Base-by-base conservation (phyloP, 2,888 invertebrate genomes). In the Nymphalis polychloros region DNA sequence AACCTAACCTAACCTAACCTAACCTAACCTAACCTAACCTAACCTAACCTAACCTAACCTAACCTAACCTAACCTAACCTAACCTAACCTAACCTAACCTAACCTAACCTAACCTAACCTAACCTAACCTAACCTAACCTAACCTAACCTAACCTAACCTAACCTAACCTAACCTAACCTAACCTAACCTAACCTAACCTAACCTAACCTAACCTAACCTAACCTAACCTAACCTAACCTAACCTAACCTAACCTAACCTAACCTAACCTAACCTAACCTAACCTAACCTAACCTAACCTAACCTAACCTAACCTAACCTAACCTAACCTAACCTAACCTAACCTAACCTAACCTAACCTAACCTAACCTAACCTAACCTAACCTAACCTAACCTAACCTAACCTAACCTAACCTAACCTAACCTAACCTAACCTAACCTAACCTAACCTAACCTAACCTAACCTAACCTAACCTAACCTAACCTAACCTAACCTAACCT, bases 81-180 rank as follows among this genome's bases (percentile, higher is more conserved):
- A 72, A 72, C 72, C 72, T 72, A 72, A 72, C 72, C 72, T 72
- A 72, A 72, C 71, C 71, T n/a, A n/a, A n/a, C n/a, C n/a, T n/a
- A n/a, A n/a, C n/a, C n/a, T n/a, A 70, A 70, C 70, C 68, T 67
- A 70, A 72, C 68, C 70, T 72, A 73, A 72, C 72, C 70, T 68
- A 70, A 72, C 73, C 73, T 73, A 75, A 75, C 73, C 73, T 73
- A 75, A 73, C 73, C 73, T 75, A 73, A 73, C 73, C 75, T 75
- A 73, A 75, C 73, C 75, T 73, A 75, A 75, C 73, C 73, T 73
- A 75, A 73, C 75, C 75, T 73, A 73, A 75, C 75, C 73, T 75
- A 73, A 75, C 74, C 72, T 68, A 67, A 72, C 72, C 72, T 67
- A 72, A 72, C 72, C 72, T 69, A 72, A 72, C 72, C 72, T 69